A percentile compares a stretch with the other conserved stretches of the same genome.
Evolutionary conservation across 2,113 vertebrate genomes (phyloP).

Genomic region (Pteruthius melanotis): DNA sequence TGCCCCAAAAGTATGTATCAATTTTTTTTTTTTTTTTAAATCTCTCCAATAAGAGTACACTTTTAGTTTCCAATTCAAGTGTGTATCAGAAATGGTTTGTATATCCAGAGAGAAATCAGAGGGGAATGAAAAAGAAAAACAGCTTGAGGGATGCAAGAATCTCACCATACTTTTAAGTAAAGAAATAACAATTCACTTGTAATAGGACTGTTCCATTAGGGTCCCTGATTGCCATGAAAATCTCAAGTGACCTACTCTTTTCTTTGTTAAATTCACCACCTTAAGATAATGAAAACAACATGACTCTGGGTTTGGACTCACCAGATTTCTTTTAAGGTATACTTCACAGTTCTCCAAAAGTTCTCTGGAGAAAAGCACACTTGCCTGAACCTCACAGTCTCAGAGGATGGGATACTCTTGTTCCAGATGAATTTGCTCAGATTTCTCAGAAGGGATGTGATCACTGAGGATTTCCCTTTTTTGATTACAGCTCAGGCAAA

Average conservation of each 20-base stretch:
- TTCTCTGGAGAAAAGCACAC: background rate
- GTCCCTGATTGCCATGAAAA: slow-evolving; percentile 60
- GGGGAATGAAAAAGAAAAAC: slow-evolving; percentile 58
- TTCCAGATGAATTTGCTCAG: background rate
- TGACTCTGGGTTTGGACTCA: background rate
- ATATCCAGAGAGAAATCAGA: slow-evolving; percentile 50
- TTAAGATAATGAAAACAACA: background rate
- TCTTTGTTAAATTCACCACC: background rate
- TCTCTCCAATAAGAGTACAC: background rate
- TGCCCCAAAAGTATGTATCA: background rate
- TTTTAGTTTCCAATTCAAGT: background rate
- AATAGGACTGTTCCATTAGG: slow-evolving; percentile 75
- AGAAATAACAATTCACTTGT: slow-evolving; percentile 76
- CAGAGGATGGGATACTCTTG: background rate
- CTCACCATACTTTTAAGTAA: slow-evolving; percentile 63
- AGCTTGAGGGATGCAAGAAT: slow-evolving; percentile 48
- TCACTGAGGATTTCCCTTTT: background rate
- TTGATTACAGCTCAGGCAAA: background rate
- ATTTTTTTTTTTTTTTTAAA: background rate
- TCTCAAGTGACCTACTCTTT: slow-evolving; percentile 34
- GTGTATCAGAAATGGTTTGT: slow-evolving; percentile 29
- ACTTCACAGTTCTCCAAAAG: background rate
- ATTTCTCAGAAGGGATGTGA: background rate
- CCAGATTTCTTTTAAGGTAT: background rate
- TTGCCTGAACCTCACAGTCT: background rate